Evolutionary conservation across 2,888 invertebrate genomes (phyloP).

Genomic region (Blomia tropicalis): DNA sequence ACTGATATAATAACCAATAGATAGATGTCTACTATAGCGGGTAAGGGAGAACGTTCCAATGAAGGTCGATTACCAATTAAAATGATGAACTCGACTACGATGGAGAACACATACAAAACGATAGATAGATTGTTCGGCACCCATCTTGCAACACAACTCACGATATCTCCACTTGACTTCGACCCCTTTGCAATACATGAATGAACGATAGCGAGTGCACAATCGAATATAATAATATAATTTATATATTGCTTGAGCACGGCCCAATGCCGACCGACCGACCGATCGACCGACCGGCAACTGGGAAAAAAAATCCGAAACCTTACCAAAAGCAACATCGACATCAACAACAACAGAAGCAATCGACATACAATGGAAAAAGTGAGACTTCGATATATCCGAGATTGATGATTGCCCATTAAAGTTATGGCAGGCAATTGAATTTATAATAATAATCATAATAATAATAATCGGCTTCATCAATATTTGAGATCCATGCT

Average conservation of each 20-base stretch:
- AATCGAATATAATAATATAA: background rate
- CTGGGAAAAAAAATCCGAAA: background rate
- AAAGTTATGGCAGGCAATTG: constrained; percentile 15
- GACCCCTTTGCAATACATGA: too few relatives aligned
- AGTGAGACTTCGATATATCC: background rate
- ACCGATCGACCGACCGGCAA: too few relatives aligned
- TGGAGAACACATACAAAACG: too few relatives aligned
- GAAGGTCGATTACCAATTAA: constrained; percentile 3
- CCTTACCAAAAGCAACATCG: too few relatives aligned
- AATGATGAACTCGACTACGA: too few relatives aligned
- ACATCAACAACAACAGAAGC: too few relatives aligned
- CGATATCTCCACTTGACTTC: too few relatives aligned
- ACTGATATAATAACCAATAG: too few relatives aligned
- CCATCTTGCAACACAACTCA: background rate
- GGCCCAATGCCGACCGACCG: too few relatives aligned
- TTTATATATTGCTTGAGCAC: background rate
- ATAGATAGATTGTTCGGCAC: background rate
- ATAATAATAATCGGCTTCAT: constrained; percentile 8
- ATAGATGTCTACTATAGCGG: too few relatives aligned
- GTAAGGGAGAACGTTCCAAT: too few relatives aligned
- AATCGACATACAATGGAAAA: too few relatives aligned
- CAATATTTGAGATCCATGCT: constrained; percentile 4
- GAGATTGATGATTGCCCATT: constrained; percentile 11
- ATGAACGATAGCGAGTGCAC: background rate
- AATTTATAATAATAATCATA: constrained; percentile 9